Evolutionary conservation across 2,113 vertebrate species (phyloP).

Genomic region (Cochlearius cochlearius): DNA sequence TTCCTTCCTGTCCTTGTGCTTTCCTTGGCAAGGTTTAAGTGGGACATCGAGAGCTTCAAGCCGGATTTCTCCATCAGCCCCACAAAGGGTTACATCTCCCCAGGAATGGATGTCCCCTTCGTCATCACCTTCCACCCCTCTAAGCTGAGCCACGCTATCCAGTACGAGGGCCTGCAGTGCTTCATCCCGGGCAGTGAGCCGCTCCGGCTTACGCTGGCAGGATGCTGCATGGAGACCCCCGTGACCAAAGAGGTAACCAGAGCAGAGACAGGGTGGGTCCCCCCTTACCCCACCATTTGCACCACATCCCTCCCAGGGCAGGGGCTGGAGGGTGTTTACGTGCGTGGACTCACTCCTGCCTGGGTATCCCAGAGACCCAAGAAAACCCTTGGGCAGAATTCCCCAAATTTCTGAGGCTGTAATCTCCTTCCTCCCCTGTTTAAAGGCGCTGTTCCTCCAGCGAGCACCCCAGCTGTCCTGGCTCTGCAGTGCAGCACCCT

Average conservation of each 20-base stretch:
- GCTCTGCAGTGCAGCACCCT: not conserved
- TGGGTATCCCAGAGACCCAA: not conserved
- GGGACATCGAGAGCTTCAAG: slow-evolving; percentile 76
- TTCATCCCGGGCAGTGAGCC: slow-evolving; percentile 73
- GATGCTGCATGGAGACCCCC: slow-evolving; percentile 74
- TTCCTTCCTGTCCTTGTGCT: not conserved
- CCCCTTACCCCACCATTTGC: not conserved
- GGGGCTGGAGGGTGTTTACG: not conserved
- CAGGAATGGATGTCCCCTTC: slow-evolving; percentile 79
- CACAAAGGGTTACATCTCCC: slow-evolving; percentile 77
- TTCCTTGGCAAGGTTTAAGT: slow-evolving; percentile 79
- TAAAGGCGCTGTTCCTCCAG: not conserved
- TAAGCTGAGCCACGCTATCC: slow-evolving; percentile 68
- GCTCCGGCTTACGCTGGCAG: slow-evolving; percentile 77
- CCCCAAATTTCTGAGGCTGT: not conserved
- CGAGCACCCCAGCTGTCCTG: not conserved
- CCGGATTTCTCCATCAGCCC: slow-evolving; percentile 82
- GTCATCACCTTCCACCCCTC: slow-evolving; percentile 79
- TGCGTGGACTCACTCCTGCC: not conserved
- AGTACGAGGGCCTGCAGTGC: slow-evolving; percentile 78
- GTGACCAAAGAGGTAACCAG: slow-evolving; percentile 75
- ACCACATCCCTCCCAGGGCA: not conserved
- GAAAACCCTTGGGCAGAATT: not conserved
- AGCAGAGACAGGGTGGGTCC: not conserved
- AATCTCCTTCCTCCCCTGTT: not conserved